These are phyloP conservation scores for Samia ricini DNA, from an alignment of 1,140 invertebrate genomes.

Conservation along the genomic window DNA sequence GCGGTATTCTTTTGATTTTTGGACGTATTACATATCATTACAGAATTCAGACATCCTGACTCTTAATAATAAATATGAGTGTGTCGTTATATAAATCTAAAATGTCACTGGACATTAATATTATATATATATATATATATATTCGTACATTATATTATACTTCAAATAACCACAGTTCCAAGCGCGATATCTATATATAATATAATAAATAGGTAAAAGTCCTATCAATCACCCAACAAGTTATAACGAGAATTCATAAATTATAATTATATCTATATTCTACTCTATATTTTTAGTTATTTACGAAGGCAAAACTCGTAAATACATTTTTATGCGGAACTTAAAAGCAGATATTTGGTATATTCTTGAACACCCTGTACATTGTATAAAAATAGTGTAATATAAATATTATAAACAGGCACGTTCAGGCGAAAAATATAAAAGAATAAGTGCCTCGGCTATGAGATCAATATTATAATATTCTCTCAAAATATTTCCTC, in stretches of 20 bases:
- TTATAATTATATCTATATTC: conserved; percentile 8
- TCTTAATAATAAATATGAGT: conserved; percentile 1
- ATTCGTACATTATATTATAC: neutral
- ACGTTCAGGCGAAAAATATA: conserved; percentile 51
- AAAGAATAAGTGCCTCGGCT: conserved; percentile 40
- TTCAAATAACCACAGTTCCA: conserved; percentile 17
- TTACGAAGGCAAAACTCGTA: conserved; percentile 66
- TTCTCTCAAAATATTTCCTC: conserved; percentile 19
- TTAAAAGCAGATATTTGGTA: conserved; percentile 75
- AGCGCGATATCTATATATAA: conserved; percentile 17
- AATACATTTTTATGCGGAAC: conserved; percentile 34
- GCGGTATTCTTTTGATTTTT: neutral
- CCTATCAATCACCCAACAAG: conserved; percentile 36
- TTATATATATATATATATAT: conserved; percentile 35
- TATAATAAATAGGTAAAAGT: conserved; percentile 50
- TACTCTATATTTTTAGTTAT: conserved; percentile 21
- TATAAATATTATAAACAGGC: conserved; percentile 53
- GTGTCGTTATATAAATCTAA: conserved; percentile 9
- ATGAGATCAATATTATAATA: conserved; percentile 60
- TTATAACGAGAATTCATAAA: conserved; percentile 21
- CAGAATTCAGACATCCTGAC: neutral
- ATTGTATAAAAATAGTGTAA: conserved; percentile 68
- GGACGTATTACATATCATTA: neutral
- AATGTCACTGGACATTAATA: conserved; percentile 17
- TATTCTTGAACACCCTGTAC: conserved; percentile 73